Evolutionary conservation across 2,797 vertebrate genomes (phyloP).

Genomic region (Arnoldichthys spilopterus): DNA sequence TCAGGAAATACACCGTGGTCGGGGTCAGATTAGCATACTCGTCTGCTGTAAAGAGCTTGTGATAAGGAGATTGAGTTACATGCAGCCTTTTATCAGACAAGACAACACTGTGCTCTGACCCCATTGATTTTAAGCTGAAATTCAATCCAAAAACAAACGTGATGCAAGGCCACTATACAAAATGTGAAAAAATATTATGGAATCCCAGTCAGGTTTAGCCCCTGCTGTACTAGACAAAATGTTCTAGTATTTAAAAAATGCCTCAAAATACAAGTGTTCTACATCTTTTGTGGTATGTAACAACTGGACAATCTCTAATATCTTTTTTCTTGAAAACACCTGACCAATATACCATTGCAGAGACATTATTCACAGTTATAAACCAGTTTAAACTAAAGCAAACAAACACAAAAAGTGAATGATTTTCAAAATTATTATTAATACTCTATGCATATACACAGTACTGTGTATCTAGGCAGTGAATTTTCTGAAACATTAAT

Average conservation of each 20-base stretch:
- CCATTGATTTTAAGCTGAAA: constrained; percentile 32
- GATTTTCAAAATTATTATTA: constrained; percentile 3
- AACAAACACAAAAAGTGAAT: not conserved
- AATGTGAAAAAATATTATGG: not conserved
- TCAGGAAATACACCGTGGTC: constrained; percentile 33
- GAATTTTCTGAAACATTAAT: no score
- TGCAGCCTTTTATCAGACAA: constrained; percentile 34
- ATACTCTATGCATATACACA: no score
- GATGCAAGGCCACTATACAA: not conserved
- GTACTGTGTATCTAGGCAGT: no score
- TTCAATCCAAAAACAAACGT: constrained; percentile 11
- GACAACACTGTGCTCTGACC: constrained; percentile 26
- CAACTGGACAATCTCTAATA: not conserved
- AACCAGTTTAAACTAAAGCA: not conserved
- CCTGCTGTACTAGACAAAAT: not conserved
- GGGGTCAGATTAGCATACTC: constrained; percentile 30
- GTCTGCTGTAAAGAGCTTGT: constrained; percentile 28
- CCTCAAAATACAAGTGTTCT: not conserved
- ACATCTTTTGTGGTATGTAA: not conserved
- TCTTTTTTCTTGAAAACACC: not conserved
- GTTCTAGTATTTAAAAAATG: not conserved
- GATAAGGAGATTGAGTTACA: constrained; percentile 42
- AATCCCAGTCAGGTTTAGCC: not conserved
- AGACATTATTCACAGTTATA: not conserved
- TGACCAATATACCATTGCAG: not conserved